These are phyloP conservation scores for Syndactyla subalaris DNA, from an alignment of 2,797 vertebrate species.

Conservation along the genomic window DNA sequence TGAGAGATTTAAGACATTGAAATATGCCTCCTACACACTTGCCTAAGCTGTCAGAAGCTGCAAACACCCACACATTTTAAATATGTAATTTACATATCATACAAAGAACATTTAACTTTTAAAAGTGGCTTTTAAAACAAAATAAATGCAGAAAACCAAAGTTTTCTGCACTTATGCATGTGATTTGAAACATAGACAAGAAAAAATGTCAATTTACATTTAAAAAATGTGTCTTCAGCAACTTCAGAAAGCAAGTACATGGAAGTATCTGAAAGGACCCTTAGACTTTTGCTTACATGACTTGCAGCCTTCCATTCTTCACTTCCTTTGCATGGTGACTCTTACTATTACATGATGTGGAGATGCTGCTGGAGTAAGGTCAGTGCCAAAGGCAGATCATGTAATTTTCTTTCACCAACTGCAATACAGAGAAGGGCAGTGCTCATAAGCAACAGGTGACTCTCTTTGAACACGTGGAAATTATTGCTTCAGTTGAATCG, in stretches of 20 bases:
- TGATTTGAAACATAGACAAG: not conserved
- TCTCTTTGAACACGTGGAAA: not conserved
- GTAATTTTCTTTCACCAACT: not conserved
- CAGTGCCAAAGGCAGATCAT: not conserved
- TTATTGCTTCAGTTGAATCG: not conserved
- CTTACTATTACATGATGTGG: not conserved
- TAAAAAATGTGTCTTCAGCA: not conserved
- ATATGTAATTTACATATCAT: not conserved
- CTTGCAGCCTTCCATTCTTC: not conserved
- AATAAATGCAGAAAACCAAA: not conserved
- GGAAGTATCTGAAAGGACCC: not conserved
- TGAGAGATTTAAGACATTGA: not conserved
- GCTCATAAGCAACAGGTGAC: not conserved
- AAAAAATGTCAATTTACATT: not conserved
- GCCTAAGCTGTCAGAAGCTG: not conserved
- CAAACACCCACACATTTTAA: not conserved
- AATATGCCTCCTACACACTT: not conserved
- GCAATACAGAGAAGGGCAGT: not conserved
- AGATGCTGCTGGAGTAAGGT: not conserved
- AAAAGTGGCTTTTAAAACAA: not conserved
- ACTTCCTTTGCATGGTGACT: not conserved
- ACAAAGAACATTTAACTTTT: not conserved
- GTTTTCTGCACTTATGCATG: not conserved
- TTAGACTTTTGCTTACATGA: not conserved
- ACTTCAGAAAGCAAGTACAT: not conserved